Evolutionary conservation across 2,888 invertebrate species (phyloP).

Genomic region (Lasiommata megera): DNA sequence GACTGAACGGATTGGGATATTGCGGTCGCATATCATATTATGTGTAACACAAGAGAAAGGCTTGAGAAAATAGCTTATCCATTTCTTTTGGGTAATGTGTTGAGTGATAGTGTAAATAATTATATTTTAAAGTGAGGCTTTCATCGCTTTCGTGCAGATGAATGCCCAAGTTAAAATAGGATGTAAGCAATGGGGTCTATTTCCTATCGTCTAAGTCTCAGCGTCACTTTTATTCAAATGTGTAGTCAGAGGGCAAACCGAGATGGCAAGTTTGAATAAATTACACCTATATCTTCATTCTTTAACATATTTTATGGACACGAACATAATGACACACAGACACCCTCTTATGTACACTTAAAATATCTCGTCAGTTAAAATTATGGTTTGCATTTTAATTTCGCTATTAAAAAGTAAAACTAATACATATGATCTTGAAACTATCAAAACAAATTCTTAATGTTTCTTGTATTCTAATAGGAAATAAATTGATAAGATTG

Average conservation of each 20-base stretch:
- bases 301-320: background rate
- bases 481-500: too few relatives aligned
- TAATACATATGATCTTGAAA: too few relatives aligned
- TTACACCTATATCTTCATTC: background rate
- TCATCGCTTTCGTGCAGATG: background rate
- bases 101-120: constrained; percentile 3
- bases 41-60: background rate
- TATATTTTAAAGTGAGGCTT: constrained; percentile 1
- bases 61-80: background rate
- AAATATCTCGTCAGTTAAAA: too few relatives aligned
- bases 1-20: background rate
- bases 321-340: too few relatives aligned
- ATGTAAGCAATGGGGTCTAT: background rate
- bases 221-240: too few relatives aligned
- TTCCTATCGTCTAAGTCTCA: background rate
- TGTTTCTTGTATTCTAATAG: too few relatives aligned
- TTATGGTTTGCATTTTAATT: too few relatives aligned
- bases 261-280: too few relatives aligned
- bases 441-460: too few relatives aligned
- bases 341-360: too few relatives aligned
- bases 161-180: background rate
- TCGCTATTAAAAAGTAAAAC: too few relatives aligned
- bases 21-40: background rate
- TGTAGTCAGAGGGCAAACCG: too few relatives aligned
- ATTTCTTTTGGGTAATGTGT: background rate